Conservation (phyloP, 23 tunicate species). For the Ciona savignyi region DNA sequence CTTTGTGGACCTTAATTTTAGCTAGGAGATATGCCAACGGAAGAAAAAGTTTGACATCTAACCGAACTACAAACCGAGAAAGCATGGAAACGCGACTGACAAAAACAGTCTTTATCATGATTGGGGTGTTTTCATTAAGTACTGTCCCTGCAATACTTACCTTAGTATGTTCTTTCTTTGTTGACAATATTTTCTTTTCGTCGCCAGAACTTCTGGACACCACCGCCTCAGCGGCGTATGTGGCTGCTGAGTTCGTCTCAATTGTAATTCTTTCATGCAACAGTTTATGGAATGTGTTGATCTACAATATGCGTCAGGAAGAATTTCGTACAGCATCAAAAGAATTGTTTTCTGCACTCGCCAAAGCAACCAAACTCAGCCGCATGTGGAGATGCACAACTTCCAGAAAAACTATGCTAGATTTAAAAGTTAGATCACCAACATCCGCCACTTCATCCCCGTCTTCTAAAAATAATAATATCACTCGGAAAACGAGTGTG, state of each 20-base stretch:
- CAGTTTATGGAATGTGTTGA: conserved; percentile 43
- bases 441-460: no score
- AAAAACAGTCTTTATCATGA: conserved; percentile 59
- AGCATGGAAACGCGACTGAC: conserved; percentile 33
- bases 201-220: conserved; percentile 1
- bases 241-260: conserved; percentile 17
- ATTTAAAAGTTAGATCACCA: no score
- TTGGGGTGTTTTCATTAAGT: conserved; percentile 43
- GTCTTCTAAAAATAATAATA: no score
- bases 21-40: conserved; percentile 14
- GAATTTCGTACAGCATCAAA: conserved; percentile 19
- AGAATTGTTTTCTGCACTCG: background rate
- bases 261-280: conserved; percentile 26
- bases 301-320: conserved; percentile 21
- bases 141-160: conserved; percentile 29
- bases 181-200: background rate
- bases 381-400: no score
- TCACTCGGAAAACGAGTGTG: no score
- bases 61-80: conserved; percentile 7
- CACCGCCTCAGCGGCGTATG: conserved; percentile 5
- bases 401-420: no score
- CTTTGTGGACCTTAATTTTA: conserved; percentile 13
- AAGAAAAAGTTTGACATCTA: background rate
- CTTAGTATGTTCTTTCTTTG: background rate
- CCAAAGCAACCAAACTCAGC: background rate